phyloP scores from a whole-genome alignment of 2,888 invertebrate species.

The Lasioglossum calceatum region DNA sequence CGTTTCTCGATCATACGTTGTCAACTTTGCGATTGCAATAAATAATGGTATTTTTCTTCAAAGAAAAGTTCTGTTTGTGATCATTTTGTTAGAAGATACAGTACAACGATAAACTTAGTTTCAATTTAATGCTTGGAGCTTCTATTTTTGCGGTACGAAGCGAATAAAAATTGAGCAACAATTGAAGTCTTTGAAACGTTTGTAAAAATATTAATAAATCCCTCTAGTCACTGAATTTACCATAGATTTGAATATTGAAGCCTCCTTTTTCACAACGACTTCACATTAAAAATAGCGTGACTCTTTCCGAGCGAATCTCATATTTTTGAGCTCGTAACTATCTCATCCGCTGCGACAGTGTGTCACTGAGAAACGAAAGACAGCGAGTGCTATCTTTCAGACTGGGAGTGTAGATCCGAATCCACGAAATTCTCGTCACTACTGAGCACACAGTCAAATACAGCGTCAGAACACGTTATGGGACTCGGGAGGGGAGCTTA shows the following conservation, averaged over 20 bases:
- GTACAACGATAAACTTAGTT: neutral
- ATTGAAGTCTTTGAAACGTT: neutral
- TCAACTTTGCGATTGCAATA: neutral
- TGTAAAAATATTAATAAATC: no score
- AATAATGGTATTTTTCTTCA: neutral
- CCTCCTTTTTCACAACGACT: no score
- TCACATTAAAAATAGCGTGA: neutral
- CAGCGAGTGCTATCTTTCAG: neutral
- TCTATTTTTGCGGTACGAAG: neutral
- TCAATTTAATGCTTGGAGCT: neutral
- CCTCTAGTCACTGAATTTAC: neutral
- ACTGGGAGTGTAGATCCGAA: slow-evolving; percentile 26
- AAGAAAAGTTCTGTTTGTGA: neutral
- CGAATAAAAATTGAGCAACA: neutral
- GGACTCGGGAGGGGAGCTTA: slow-evolving; percentile 52
- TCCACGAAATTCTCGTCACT: slow-evolving; percentile 59
- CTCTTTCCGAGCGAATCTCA: neutral
- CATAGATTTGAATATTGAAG: neutral
- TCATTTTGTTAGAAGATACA: neutral
- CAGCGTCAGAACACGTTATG: slow-evolving; percentile 48
- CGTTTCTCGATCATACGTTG: neutral
- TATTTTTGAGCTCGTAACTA: neutral
- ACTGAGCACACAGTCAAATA: slow-evolving; percentile 65
- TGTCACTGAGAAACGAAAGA: neutral
- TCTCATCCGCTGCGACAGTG: neutral